Conservation (phyloP, 2,888 invertebrate species). For the Malthinus flaveolus region DNA sequence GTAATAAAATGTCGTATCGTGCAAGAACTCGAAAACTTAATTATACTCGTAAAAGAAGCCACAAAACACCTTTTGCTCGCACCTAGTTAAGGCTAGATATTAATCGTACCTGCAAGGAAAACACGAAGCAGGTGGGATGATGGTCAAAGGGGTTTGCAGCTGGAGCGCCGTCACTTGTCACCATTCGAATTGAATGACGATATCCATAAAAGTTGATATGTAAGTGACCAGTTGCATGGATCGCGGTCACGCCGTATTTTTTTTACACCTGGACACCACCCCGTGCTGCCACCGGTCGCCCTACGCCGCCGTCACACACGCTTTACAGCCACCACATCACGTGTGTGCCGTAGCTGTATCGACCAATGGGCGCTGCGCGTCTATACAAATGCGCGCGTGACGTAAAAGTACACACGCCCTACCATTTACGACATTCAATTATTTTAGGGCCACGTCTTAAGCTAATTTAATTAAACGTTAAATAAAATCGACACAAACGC, state of each 20-base stretch:
- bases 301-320: constrained; percentile 54
- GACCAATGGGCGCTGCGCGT: constrained; percentile 54
- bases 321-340: constrained; percentile 40
- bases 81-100: neutral
- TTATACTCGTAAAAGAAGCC: neutral
- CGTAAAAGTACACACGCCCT: constrained; percentile 47
- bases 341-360: constrained; percentile 50
- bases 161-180: constrained; percentile 21
- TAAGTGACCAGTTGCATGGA: constrained; percentile 1
- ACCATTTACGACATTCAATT: constrained; percentile 16
- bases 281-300: constrained; percentile 46
- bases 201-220: constrained; percentile 9
- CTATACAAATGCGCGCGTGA: constrained; percentile 50
- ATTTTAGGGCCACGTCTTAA: constrained; percentile 7
- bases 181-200: constrained; percentile 11
- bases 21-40: neutral
- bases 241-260: constrained; percentile 8
- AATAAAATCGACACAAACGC: neutral
- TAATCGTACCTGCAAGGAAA: constrained; percentile 28
- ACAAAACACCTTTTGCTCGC: constrained; percentile 8
- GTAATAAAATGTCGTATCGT: too few species aligned
- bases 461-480: neutral
- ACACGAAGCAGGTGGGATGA: constrained; percentile 22
- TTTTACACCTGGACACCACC: constrained; percentile 46
- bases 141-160: constrained; percentile 15